Evolutionary conservation across 2,888 invertebrate genomes (phyloP).

Genomic region (Linnaemya vulpina): DNA sequence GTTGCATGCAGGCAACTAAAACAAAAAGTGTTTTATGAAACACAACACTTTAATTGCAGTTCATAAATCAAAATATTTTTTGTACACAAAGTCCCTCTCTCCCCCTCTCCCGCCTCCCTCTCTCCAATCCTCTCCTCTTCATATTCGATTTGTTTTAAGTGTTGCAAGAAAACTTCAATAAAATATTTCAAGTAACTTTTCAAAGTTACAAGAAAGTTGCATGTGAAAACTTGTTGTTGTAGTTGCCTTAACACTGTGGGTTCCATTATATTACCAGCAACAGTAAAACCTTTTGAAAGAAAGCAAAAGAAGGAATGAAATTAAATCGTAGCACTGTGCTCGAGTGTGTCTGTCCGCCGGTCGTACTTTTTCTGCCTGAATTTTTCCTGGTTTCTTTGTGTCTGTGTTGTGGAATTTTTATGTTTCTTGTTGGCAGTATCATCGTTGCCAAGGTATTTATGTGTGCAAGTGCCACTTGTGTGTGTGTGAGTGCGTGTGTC

Average conservation of each 20-base stretch:
- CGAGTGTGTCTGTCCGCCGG: slow-evolving; percentile 11
- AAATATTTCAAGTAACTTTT: neutral
- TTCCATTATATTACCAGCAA: neutral
- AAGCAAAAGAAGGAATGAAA: neutral
- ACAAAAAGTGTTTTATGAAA: slow-evolving; percentile 44
- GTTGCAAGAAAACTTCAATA: slow-evolving; percentile 21
- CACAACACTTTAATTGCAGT: slow-evolving; percentile 61
- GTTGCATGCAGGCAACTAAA: slow-evolving; percentile 21
- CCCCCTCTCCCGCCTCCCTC: no score
- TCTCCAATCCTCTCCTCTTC: no score
- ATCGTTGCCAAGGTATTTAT: slow-evolving; percentile 51
- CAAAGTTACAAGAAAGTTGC: slow-evolving; percentile 4
- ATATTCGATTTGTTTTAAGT: neutral
- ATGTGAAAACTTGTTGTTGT: neutral
- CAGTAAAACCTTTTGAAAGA: neutral
- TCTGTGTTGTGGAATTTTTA: slow-evolving; percentile 67
- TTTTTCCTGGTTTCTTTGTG: slow-evolving; percentile 47
- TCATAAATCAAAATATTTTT: slow-evolving; percentile 62
- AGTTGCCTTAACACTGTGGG: neutral
- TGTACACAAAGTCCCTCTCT: slow-evolving; percentile 12
- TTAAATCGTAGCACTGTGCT: slow-evolving; percentile 52
- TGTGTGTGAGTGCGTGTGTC: slow-evolving; percentile 6
- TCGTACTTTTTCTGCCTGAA: slow-evolving; percentile 3
- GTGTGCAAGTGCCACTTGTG: neutral
- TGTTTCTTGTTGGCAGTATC: slow-evolving; percentile 44